Conservation (phyloP, 2,888 invertebrate species). For the Parnassius orleans region DNA sequence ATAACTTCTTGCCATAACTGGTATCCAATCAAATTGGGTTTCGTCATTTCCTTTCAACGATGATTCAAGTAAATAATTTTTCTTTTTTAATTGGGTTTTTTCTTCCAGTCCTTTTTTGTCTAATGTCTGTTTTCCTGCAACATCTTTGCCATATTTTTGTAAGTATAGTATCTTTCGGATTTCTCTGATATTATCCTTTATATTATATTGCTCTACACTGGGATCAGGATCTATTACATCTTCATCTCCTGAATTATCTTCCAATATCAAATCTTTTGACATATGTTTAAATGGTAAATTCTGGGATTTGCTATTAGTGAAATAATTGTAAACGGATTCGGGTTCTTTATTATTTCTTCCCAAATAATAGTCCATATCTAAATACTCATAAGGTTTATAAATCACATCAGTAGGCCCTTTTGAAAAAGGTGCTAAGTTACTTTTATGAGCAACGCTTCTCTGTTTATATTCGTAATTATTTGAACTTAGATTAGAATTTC, state of each 20-base stretch:
- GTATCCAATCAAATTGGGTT: conserved; percentile 11
- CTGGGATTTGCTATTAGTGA: not conserved
- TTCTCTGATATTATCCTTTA: conserved; percentile 41
- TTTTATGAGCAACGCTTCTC: conserved; percentile 1
- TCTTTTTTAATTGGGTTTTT: conserved; percentile 2
- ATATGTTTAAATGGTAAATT: not conserved
- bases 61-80: conserved; percentile 6
- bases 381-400: conserved; percentile 43
- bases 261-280: not conserved
- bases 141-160: conserved; percentile 34
- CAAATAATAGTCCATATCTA: conserved; percentile 47
- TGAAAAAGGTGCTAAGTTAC: conserved; percentile 3
- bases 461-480: not conserved
- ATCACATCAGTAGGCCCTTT: conserved; percentile 26
- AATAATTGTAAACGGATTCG: not conserved
- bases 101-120: conserved; percentile 5
- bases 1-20: not conserved
- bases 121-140: conserved; percentile 5
- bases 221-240: conserved; percentile 20
- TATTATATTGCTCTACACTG: conserved; percentile 23
- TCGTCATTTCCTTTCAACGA: conserved; percentile 12
- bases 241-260: conserved; percentile 6
- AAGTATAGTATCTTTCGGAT: conserved; percentile 40
- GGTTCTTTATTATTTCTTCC: conserved; percentile 29
- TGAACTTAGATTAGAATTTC: conserved; percentile 10